Evolutionary conservation across 2,797 vertebrate species (phyloP), one percentile per base, ranked within the genome.

Genomic region (Sebastes variabilis): DNA sequence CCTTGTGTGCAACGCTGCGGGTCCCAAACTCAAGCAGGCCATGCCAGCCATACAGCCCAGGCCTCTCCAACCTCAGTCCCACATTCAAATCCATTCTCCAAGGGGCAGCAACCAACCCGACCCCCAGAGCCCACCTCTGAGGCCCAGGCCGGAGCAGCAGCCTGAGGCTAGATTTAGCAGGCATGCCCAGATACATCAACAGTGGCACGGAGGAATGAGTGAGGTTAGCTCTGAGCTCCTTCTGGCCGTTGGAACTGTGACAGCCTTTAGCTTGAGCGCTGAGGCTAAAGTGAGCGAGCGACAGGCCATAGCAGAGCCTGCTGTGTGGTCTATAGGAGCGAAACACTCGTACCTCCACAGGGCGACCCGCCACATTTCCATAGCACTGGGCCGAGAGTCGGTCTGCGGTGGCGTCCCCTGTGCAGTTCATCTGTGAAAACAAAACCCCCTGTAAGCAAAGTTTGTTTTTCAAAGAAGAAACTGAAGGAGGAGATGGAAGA

Each of bases 361-460:
- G 86, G 72, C 34, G 86, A 77, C 93, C 86, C 0, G 87, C 25
- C 49, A 95, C 61, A 10, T 91, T 86, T 90, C 95, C 95, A 79
- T 70, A 91, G 92, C 96, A 97, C 82, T 91, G 87, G 27, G 94
- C 95, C 18, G 92, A 94, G 82, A 97, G 91, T 30, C 92, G 88
- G 67, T 92, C 86, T 8, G 79, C 64, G 1, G 78, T 42, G 27
- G 91, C 42, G 54, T 95, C 94, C 82, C 95, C 94, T 42, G 90
- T 94, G 95, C 96, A 97, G 93, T 92, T 95, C 94, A 97, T 94
- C 97, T 97, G 95, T 94, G 82, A 95, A 94, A 93, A 95, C 93
- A 96, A 84, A 86, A 87, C 75, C 92, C 64, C 82, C 85, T 30
- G 80, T 88, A 71, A 46, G 64, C 36, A 87, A 75, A 86, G 89